A percentile compares a stretch with the other conserved stretches of the same genome.
These are phyloP conservation scores for Holothuria leucospilota DNA, from an alignment of 53 echinoderm and acorn worm genomes.

Conservation along the genomic window DNA sequence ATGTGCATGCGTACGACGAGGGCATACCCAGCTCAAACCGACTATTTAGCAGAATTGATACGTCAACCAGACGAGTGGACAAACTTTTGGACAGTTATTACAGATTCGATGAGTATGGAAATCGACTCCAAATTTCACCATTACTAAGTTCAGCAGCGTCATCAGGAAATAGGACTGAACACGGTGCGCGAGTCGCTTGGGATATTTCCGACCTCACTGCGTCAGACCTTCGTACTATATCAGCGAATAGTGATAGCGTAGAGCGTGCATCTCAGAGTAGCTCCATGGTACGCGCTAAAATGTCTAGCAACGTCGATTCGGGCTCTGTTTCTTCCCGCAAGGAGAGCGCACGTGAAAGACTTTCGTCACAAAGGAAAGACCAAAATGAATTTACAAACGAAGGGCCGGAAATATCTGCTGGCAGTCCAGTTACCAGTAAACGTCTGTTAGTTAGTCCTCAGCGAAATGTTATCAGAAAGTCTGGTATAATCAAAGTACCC, in stretches of 20 bases:
- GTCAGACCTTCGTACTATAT: slow-evolving; percentile 3
- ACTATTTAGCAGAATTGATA: slow-evolving; percentile 26
- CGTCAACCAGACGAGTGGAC: slow-evolving; percentile 30
- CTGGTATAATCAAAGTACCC: slow-evolving; percentile 12
- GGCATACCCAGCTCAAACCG: slow-evolving; percentile 16
- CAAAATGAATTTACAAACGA: background rate
- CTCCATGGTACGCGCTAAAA: background rate
- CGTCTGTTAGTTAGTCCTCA: slow-evolving; percentile 10
- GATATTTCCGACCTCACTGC: slow-evolving; percentile 38
- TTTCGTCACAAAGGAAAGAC: slow-evolving; percentile 3
- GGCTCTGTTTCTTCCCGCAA: background rate
- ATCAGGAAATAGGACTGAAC: slow-evolving; percentile 30
- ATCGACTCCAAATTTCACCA: slow-evolving; percentile 59
- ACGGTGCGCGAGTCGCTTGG: slow-evolving; percentile 49
- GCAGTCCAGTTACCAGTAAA: background rate
- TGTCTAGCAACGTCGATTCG: too few relatives aligned
- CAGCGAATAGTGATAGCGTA: background rate
- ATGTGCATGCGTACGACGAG: slow-evolving; percentile 36
- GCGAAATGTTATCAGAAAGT: slow-evolving; percentile 25
- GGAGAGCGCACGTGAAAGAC: background rate
- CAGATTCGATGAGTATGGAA: slow-evolving; percentile 64
- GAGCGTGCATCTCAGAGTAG: background rate
- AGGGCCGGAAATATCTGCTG: background rate
- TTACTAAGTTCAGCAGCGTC: slow-evolving; percentile 44
- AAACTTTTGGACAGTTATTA: slow-evolving; percentile 65